Conservation (phyloP, 2,888 invertebrate species). For the Machimus atricapillus region DNA sequence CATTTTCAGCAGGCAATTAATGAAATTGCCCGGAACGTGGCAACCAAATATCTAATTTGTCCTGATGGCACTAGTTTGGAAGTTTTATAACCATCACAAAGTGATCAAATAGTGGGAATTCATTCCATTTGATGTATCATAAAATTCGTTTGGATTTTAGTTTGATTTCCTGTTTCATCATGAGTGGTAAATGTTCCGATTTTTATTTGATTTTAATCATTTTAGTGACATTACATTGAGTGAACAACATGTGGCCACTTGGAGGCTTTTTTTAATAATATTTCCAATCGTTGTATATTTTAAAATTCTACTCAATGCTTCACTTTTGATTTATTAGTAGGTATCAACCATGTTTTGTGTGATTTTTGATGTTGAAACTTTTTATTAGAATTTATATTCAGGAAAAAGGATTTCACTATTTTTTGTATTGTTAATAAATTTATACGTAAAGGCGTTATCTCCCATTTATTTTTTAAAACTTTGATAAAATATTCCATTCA, state of each 20-base stretch:
- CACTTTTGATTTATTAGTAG: not conserved
- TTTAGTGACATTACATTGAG: not conserved
- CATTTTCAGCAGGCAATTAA: not conserved
- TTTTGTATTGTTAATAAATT: too few relatives aligned
- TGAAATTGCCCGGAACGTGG: not conserved
- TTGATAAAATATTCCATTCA: too few relatives aligned
- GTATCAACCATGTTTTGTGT: not conserved
- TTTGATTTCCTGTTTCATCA: not conserved
- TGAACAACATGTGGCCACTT: not conserved
- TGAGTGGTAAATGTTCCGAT: not conserved
- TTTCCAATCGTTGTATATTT: too few relatives aligned
- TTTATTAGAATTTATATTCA: not conserved
- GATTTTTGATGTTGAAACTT: too few relatives aligned
- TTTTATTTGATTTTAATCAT: not conserved
- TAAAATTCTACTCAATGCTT: not conserved
- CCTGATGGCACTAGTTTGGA: not conserved
- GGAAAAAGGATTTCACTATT: not conserved
- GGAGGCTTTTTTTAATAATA: not conserved
- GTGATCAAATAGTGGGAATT: not conserved
- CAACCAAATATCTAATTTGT: not conserved
- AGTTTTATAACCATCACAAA: not conserved
- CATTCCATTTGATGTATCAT: not conserved
- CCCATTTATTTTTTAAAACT: too few relatives aligned
- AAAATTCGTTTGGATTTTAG: not conserved
- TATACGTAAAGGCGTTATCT: too few relatives aligned